Evolutionary conservation across 37 sponge, comb jelly and placozoan species (phyloP), one percentile per base, ranked within the genome.

Genomic region (Haliclona indistincta): DNA sequence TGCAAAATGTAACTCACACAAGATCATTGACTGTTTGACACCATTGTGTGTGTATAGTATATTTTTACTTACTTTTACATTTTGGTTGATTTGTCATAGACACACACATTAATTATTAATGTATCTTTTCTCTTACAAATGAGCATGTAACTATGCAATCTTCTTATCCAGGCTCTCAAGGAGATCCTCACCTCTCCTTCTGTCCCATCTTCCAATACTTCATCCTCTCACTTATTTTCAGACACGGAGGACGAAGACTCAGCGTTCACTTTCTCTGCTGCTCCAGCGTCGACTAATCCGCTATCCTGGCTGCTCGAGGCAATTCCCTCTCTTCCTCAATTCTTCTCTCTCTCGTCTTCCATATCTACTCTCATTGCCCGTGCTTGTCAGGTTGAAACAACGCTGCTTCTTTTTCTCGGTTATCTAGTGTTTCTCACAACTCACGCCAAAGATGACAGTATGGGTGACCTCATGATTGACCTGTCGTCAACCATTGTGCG

Each of bases 381-480:
- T 41, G 86, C 86, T 26, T 85, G 79, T 29, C 58, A 65, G 20
- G 60, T 78, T 47, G 86, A 85, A 38, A 78, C 79, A 20, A 65
- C 71, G 2, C 67, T 70, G 15, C 41, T 54, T 13, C 47, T 43
- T 28, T 58, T 85, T 3, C 58, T 65, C 43, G 19, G 36, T 34
- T 85, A 67, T 49, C 38, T 85, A 17, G 49, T 74, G 5, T 85
- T 85, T 60, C 40, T 85, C 41, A 67, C 86, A 33, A 68, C 63
- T n/a, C 33, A 85, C 68, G 28, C 64, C 33, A 72, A 79, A 34
- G 56, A 71, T 2, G 86, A 85, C 8, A 65, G 55, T 25, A 33
- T 71, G 13, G 68, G 63, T 51, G 76, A 83, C 38, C 58, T 58
- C 1, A 42, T 68, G 19, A 67, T 75, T 37, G 52, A 53, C 15